These are phyloP conservation scores for Lepidonotus clava DNA, from an alignment of 2,888 invertebrate genomes.

Conservation along the genomic window DNA sequence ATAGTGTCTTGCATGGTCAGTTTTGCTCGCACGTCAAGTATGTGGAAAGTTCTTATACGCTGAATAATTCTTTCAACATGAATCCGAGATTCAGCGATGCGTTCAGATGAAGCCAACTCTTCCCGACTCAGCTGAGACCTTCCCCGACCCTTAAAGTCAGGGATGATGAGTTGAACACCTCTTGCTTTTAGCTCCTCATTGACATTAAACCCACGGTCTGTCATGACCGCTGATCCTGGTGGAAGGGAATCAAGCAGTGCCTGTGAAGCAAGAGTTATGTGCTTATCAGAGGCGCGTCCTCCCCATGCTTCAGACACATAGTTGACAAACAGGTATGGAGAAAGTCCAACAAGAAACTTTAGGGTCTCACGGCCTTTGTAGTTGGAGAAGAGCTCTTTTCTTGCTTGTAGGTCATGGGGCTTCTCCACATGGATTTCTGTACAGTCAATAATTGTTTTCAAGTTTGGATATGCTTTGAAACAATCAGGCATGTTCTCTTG, in stretches of 20 bases:
- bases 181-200: slow-evolving; percentile 49
- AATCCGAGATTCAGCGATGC: slow-evolving; percentile 55
- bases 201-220: slow-evolving; percentile 60
- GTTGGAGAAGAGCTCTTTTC: slow-evolving; percentile 59
- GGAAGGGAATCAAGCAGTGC: slow-evolving; percentile 51
- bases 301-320: slow-evolving; percentile 60
- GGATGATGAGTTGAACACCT: slow-evolving; percentile 60
- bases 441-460: slow-evolving; percentile 54
- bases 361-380: slow-evolving; percentile 58
- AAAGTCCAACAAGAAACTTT: slow-evolving; percentile 60
- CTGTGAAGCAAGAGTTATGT: slow-evolving; percentile 51
- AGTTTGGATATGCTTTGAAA: neutral
- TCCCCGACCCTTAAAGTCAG: slow-evolving; percentile 59
- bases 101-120: slow-evolving; percentile 56
- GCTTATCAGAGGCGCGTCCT: slow-evolving; percentile 60
- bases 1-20: slow-evolving; percentile 58
- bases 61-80: slow-evolving; percentile 61
- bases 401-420: slow-evolving; percentile 56
- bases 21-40: slow-evolving; percentile 55
- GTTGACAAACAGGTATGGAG: slow-evolving; percentile 58
- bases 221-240: slow-evolving; percentile 56
- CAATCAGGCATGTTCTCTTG: neutral
- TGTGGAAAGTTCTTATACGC: slow-evolving; percentile 60
- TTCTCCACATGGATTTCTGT: slow-evolving; percentile 60
- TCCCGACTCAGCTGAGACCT: slow-evolving; percentile 54